Evolutionary conservation across 2,888 invertebrate genomes (phyloP).

Genomic region (Lysandra bellargus): DNA sequence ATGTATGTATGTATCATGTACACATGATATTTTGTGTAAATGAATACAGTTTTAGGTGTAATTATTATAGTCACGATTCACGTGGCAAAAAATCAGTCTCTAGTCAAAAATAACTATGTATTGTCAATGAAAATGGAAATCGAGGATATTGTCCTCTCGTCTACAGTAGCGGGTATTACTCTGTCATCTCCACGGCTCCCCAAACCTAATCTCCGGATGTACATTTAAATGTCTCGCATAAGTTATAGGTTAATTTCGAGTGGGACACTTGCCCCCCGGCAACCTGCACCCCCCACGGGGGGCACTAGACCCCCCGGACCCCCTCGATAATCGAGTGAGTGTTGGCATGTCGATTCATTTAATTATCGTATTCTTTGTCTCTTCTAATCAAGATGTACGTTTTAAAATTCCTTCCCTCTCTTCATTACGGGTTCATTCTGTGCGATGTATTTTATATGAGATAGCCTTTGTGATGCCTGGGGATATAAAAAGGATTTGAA

Average conservation of each 20-base stretch:
- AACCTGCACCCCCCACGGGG: not conserved
- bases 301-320: not conserved
- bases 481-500: not conserved
- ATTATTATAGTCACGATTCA: no score
- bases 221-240: constrained; percentile 47
- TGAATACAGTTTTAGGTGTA: no score
- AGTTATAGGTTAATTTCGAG: constrained; percentile 57
- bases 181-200: constrained; percentile 7
- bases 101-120: not conserved
- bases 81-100: no score
- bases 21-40: no score
- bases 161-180: not conserved
- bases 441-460: not conserved
- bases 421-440: constrained; percentile 22
- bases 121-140: not conserved
- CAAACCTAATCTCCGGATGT: constrained; percentile 39
- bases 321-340: constrained; percentile 48
- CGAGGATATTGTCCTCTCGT: not conserved
- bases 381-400: constrained; percentile 38
- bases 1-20: no score
- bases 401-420: constrained; percentile 21
- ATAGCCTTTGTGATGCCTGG: not conserved
- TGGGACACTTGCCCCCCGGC: constrained; percentile 35
- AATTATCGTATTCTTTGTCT: constrained; percentile 42
- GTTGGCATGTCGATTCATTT: constrained; percentile 39